Base-by-base conservation (phyloP, 2,797 vertebrate genomes). In the Hippocampus kuda region DNA sequence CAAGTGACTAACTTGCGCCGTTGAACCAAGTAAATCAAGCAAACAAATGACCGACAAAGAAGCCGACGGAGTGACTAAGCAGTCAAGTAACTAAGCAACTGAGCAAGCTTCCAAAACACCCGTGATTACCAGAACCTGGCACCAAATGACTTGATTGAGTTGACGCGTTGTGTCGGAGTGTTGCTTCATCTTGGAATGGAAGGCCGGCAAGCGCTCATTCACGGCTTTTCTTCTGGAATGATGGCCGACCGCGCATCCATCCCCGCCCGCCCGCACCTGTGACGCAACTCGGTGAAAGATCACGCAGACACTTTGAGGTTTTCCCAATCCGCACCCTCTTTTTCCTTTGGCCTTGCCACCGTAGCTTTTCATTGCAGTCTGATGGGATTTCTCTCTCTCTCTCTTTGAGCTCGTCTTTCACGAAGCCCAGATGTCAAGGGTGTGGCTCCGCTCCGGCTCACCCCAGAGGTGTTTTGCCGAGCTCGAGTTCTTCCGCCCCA, bases 311-410 rank as follows among this genome's bases (percentile, higher is more conserved):
- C 57, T 60, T 60, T 34, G 16, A 27, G 7, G 1, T 18, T 60
- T 60, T 60, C 27, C 77, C 66, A 74, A 34, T 69, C 34, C 49
- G 70, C 67, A 41, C 46, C 41, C 59, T 60, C 27, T 60, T 18
- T 69, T 75, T 30, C 48, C 56, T 71, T 72, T 74, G 71, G 59
- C 67, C 71, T 11, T 61, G 27, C 30, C 15, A 60, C 68, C 38
- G 67, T 18, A 51, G 75, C 16, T n/a, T 57, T 57, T 27, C 24
- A 30, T 59, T 60, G 7, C 3, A 60, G 57, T 6, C 27, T 34
- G 27, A 60, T 30, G 57, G 27, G 27, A 30, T 6, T 60, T 60
- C 24, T 57, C 26, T 24, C 26, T 12, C 10, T 60, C 16, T 34
- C 5, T 22, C 30, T 30, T 30, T 30, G 30, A 30, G 30, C 30